Evolutionary conservation across 2,888 invertebrate genomes (phyloP).

Genomic region (Drosophila melanosoma): DNA sequence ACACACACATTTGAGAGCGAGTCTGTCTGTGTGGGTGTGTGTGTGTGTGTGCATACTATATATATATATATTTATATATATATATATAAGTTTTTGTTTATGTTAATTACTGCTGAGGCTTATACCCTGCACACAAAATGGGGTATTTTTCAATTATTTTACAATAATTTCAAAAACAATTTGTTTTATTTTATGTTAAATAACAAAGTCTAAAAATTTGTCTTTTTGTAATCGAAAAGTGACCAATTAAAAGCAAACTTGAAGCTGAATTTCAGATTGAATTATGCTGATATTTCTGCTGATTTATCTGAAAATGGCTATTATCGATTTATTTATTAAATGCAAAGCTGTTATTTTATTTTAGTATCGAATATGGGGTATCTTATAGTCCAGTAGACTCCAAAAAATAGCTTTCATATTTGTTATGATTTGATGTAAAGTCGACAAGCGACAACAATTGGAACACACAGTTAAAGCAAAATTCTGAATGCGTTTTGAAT

Average conservation of each 20-base stretch:
- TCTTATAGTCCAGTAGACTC: background rate
- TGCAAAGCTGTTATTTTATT: background rate
- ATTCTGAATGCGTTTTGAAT: conserved; percentile 62
- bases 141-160: background rate
- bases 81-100: background rate
- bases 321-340: background rate
- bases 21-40: background rate
- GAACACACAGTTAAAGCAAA: conserved; percentile 2
- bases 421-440: conserved; percentile 25
- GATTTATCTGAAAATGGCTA: background rate
- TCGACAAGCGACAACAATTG: conserved; percentile 17
- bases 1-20: background rate
- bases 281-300: background rate
- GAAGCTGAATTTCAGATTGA: background rate
- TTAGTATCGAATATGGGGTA: background rate
- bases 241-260: background rate
- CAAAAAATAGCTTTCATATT: background rate
- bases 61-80: conserved; percentile 3
- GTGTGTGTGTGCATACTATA: conserved; percentile 8
- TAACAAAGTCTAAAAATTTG: background rate
- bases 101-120: background rate
- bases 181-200: background rate
- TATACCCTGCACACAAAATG: conserved; percentile 3
- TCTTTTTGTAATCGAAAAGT: background rate
- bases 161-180: background rate